These are phyloP conservation scores for Philantomba maxwellii DNA, from an alignment of 2,113 vertebrate species.

Conservation along the genomic window DNA sequence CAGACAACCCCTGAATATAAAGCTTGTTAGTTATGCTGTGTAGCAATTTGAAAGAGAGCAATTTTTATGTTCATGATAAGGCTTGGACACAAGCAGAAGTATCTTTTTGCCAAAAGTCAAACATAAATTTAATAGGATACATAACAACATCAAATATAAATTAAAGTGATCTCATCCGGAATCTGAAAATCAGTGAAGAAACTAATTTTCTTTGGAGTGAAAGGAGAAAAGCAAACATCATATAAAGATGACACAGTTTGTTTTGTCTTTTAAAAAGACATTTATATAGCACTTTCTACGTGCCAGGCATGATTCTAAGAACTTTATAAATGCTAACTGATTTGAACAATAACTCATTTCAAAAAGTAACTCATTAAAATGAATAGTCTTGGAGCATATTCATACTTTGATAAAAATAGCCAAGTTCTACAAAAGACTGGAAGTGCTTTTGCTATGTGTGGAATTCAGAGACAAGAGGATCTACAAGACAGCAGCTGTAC, in stretches of 20 bases:
- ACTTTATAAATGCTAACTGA: neutral
- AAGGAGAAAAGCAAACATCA: neutral
- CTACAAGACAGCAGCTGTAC: neutral
- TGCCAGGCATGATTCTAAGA: neutral
- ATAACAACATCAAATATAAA: neutral
- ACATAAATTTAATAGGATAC: neutral
- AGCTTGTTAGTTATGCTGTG: neutral
- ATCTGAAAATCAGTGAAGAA: neutral
- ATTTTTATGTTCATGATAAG: neutral
- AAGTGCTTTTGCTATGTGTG: neutral
- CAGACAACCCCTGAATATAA: neutral
- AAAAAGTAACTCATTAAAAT: slow-evolving; percentile 24
- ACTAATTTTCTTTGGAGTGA: neutral
- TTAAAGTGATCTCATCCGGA: neutral
- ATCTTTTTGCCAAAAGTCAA: neutral
- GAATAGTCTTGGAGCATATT: neutral
- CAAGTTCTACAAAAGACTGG: neutral
- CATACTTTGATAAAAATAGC: neutral
- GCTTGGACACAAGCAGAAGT: neutral
- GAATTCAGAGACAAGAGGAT: neutral
- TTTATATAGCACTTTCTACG: neutral
- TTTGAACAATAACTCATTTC: neutral
- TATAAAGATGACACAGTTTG: neutral
- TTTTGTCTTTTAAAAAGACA: neutral
- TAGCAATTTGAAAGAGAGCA: neutral